Conservation (phyloP, 2,797 vertebrate genomes). For the Geotrypetes seraphini region DNA sequence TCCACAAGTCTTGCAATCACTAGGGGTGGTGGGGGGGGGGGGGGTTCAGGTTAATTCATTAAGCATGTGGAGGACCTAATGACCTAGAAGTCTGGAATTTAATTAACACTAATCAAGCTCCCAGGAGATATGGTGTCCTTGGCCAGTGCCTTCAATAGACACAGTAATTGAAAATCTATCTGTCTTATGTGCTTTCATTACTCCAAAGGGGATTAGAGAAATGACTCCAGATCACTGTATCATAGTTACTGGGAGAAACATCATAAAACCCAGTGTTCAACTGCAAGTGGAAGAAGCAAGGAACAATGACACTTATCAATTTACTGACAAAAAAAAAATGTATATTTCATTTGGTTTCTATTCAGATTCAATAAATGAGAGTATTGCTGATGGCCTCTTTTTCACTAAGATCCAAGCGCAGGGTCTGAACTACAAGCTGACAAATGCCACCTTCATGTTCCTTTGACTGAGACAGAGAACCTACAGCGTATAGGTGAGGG, state of each 20-base stretch:
- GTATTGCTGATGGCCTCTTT: too few relatives aligned
- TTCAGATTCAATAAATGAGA: too few relatives aligned
- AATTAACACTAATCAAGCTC: slow-evolving; percentile 42
- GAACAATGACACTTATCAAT: too few relatives aligned
- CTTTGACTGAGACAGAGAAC: too few relatives aligned
- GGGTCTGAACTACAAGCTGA: too few relatives aligned
- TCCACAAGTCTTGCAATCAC: slow-evolving; percentile 43
- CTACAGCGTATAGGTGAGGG: too few relatives aligned
- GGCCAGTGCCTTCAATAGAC: slow-evolving; percentile 23
- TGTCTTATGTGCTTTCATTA: slow-evolving; percentile 30
- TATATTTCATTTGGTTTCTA: too few relatives aligned
- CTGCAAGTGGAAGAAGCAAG: neutral
- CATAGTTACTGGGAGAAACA: slow-evolving; percentile 5
- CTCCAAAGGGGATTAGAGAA: slow-evolving; percentile 26
- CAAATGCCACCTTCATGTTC: too few relatives aligned
- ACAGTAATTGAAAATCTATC: slow-evolving; percentile 38
- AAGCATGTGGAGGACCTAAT: slow-evolving; percentile 38
- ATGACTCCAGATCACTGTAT: slow-evolving; percentile 11
- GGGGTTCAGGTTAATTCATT: slow-evolving; percentile 48
- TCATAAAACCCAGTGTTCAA: neutral
- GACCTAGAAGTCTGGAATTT: slow-evolving; percentile 16
- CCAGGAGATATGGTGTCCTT: slow-evolving; percentile 31
- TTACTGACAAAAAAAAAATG: too few relatives aligned
- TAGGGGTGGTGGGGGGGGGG: too few relatives aligned
- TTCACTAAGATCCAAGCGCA: too few relatives aligned